These are phyloP conservation scores for Xyliphius kryptos DNA, from an alignment of 2,113 vertebrate genomes.

Conservation along the genomic window DNA sequence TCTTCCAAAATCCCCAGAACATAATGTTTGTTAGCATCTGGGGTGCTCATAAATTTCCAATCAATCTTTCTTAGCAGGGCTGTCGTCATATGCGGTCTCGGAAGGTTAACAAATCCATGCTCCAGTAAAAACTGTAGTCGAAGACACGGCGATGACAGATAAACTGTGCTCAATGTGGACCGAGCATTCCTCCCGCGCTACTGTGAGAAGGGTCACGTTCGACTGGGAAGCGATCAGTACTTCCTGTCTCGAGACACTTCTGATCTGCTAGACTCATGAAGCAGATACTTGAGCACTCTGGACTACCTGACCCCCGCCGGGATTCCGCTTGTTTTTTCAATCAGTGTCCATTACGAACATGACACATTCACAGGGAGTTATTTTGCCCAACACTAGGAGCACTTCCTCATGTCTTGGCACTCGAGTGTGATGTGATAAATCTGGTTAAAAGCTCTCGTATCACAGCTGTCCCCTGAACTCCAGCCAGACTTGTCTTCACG, in stretches of 20 bases:
- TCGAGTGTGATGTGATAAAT: slow-evolving; percentile 7
- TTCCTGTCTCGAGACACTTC: slow-evolving; percentile 34
- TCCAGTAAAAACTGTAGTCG: slow-evolving; percentile 28
- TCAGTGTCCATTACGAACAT: slow-evolving; percentile 25
- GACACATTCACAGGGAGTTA: slow-evolving; percentile 16
- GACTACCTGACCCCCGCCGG: slow-evolving; percentile 30
- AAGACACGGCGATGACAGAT: slow-evolving; percentile 29
- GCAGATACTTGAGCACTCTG: slow-evolving; percentile 30
- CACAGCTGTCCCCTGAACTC: slow-evolving; percentile 9
- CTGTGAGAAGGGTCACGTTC: slow-evolving; percentile 26
- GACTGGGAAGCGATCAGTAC: slow-evolving; percentile 13
- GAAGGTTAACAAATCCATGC: slow-evolving; percentile 22
- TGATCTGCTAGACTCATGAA: slow-evolving; percentile 46
- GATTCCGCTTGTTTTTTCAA: slow-evolving; percentile 38
- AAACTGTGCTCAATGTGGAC: slow-evolving; percentile 23
- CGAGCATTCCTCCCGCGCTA: too few relatives aligned
- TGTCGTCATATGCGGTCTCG: slow-evolving; percentile 16
- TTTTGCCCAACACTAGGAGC: slow-evolving; percentile 26
- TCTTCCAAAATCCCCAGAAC: slow-evolving; percentile 20
- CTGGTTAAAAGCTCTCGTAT: slow-evolving; percentile 34
- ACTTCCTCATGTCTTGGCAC: slow-evolving; percentile 33
- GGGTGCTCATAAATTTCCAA: slow-evolving; percentile 18
- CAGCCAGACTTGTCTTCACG: slow-evolving; percentile 17
- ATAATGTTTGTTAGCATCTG: slow-evolving; percentile 15
- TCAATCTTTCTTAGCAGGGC: slow-evolving; percentile 30